Evolutionary conservation across 2,113 vertebrate species (phyloP), one percentile per base, ranked within the genome.

Genomic region (Thamnophis sirtalis): DNA sequence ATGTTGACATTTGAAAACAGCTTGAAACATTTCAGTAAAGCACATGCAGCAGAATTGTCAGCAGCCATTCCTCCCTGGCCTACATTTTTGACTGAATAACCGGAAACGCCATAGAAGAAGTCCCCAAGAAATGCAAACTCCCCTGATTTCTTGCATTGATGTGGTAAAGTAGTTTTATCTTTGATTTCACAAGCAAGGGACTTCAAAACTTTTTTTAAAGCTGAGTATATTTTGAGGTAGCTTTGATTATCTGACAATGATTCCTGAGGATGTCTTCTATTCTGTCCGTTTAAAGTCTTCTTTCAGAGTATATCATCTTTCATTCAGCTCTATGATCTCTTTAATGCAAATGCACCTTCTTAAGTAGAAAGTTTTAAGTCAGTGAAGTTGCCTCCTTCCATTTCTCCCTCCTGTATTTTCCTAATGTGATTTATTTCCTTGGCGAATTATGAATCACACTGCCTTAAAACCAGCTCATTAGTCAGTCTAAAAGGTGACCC

Each of bases 401-500:
- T 85, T 88, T 63, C 19, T 21, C 55, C 24, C 91, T 26, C 49
- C 63, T 51, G 28, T 88, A 63, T 87, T 92, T 68, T 91, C 88
- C 73, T 88, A 51, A 54, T 90, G 54, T 88, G 84, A 85, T 88
- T 84, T 86, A 93, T 93, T 93, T 87, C 90, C 73, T 89, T 91
- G 63, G 10, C 13, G 49, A 89, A 86, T 89, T 85, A 88, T 89
- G 90, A 89, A 91, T 89, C 87, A 91, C 38, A 13, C 56, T 54
- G 38, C 24, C 73, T 91, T 89, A 84, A 89, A 68, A 89, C 73
- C 87, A 89, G 93, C 28, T 89, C 91, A 92, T 86, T 91, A 92
- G 89, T 84, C 89, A 89, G 86, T 92, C 93, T n/a, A 90, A 92
- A 86, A 92, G 87, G n/a, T 87, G 89, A 73, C 86, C 91, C 89